Evolutionary conservation across 64 coral and sea anemone genomes (phyloP).

Genomic region (Montipora efflorescens): DNA sequence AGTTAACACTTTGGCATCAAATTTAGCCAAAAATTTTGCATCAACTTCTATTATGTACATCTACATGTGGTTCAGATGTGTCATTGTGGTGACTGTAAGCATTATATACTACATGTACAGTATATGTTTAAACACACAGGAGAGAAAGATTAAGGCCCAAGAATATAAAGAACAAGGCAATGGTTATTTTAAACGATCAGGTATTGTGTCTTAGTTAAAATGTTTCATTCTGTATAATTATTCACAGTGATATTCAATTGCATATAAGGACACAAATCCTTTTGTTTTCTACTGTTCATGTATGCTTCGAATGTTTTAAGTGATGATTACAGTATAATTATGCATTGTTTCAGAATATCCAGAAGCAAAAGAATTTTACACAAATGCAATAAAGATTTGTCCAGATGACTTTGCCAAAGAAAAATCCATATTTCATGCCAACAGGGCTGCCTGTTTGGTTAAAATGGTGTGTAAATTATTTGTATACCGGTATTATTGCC

Average conservation of each 20-base stretch:
- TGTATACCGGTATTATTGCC: too few species aligned
- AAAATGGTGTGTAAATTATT: conserved; percentile 76
- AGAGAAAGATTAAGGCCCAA: conserved; percentile 78
- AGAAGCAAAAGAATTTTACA: conserved; percentile 94
- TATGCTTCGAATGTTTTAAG: not conserved
- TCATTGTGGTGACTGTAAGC: too few species aligned
- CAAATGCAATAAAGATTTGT: conserved; percentile 82
- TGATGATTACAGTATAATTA: not conserved
- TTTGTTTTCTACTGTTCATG: too few species aligned
- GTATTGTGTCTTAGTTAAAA: not conserved
- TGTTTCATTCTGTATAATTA: too few species aligned
- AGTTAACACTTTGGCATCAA: too few species aligned
- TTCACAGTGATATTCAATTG: not conserved
- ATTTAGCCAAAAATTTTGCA: too few species aligned
- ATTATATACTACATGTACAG: too few species aligned
- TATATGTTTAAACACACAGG: conserved; percentile 17
- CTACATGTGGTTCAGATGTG: too few species aligned
- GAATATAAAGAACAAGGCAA: conserved; percentile 82
- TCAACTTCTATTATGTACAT: too few species aligned
- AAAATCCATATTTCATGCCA: conserved; percentile 94
- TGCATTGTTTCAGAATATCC: conserved; percentile 74
- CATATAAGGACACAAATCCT: too few species aligned
- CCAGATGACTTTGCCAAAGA: conserved; percentile 86
- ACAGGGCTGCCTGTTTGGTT: conserved; percentile 92
- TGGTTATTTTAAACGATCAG: conserved; percentile 86